Conservation (phyloP, 2,113 vertebrate species). For the Butorides virescens region DNA sequence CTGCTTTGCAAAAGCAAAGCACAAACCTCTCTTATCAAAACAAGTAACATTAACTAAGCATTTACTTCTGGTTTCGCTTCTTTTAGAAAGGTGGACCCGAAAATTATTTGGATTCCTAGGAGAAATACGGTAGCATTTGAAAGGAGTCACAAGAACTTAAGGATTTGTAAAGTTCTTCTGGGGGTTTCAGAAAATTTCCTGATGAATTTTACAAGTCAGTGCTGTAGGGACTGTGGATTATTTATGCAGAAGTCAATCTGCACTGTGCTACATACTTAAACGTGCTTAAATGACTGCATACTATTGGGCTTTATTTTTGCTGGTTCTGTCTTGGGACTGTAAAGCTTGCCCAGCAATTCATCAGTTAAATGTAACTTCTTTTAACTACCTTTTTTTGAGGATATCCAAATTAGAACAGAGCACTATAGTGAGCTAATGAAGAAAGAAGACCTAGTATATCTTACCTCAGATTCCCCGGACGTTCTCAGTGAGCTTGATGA, state of each 20-base stretch:
- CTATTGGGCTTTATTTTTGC: neutral
- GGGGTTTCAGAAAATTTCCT: neutral
- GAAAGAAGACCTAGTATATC: conserved; percentile 90
- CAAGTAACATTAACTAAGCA: neutral
- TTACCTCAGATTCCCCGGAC: conserved; percentile 95
- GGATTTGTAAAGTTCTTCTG: neutral
- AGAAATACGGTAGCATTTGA: neutral
- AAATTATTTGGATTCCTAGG: neutral
- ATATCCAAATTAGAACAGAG: conserved; percentile 86
- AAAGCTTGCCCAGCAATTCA: neutral
- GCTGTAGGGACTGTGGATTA: neutral
- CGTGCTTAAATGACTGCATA: neutral
- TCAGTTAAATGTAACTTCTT: neutral
- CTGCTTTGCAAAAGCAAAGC: neutral
- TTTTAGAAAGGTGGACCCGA: neutral
- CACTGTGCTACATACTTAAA: rapidly evolving
- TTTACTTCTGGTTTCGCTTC: neutral
- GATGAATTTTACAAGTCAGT: neutral
- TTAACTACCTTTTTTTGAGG: conserved; percentile 74
- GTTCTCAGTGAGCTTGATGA: conserved; percentile 88
- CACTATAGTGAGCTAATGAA: conserved; percentile 86
- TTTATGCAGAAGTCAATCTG: neutral
- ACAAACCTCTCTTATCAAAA: neutral
- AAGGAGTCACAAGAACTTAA: neutral
- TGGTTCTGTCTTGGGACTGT: neutral